A percentile compares a stretch with the other conserved stretches of the same genome.
These are phyloP conservation scores for Nannospalax galili DNA, from an alignment of 2,113 vertebrate genomes.

Conservation along the genomic window DNA sequence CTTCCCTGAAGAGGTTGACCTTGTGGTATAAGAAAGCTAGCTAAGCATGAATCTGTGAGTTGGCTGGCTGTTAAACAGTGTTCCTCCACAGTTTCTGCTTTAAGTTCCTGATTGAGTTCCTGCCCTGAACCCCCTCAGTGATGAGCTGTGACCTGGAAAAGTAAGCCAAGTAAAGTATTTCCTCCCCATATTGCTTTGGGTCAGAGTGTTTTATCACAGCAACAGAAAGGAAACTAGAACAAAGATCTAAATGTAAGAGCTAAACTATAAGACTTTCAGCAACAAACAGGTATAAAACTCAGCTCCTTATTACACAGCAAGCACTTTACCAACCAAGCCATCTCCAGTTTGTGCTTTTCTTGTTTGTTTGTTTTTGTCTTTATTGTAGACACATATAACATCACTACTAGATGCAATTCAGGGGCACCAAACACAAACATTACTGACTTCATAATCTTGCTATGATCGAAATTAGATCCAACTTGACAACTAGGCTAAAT, in stretches of 20 bases:
- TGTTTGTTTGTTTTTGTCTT: neutral
- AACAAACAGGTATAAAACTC: neutral
- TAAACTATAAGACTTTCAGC: neutral
- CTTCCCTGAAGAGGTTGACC: neutral
- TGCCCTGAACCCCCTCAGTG: neutral
- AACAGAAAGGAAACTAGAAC: neutral
- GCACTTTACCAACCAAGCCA: neutral
- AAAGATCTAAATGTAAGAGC: neutral
- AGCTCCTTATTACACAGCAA: neutral
- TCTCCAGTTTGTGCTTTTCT: neutral
- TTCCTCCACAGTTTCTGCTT: neutral
- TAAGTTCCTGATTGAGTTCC: neutral
- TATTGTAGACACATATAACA: neutral
- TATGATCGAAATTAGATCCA: slow-evolving; percentile 37
- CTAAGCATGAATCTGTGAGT: no score
- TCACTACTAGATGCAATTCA: neutral
- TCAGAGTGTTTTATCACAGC: neutral
- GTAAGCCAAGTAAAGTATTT: neutral
- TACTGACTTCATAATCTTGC: slow-evolving; percentile 39
- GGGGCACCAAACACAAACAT: neutral
- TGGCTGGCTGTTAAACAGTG: no score
- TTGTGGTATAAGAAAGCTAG: neutral
- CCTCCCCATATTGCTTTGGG: neutral
- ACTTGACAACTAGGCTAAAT: slow-evolving; percentile 49
- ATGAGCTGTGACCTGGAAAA: neutral